Evolutionary conservation across 2,113 vertebrate species (phyloP).

Genomic region (Eonycteris spelaea): DNA sequence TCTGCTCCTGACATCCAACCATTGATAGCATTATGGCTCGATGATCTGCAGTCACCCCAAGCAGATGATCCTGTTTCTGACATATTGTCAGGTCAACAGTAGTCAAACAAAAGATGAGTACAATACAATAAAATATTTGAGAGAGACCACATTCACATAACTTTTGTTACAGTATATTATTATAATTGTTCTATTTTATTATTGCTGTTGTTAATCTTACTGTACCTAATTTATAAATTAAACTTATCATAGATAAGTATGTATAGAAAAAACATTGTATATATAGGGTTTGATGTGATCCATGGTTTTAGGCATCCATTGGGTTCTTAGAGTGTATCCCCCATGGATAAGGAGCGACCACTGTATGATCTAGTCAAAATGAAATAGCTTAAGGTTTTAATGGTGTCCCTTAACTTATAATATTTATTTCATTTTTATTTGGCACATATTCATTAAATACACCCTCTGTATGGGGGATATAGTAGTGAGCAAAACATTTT

Average conservation of each 20-base stretch:
- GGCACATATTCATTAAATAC: background rate
- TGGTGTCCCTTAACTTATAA: background rate
- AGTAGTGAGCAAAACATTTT: background rate
- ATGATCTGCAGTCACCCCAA: background rate
- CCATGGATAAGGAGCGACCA: too few relatives aligned
- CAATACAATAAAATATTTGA: background rate
- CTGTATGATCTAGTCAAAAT: background rate
- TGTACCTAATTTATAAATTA: background rate
- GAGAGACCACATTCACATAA: background rate
- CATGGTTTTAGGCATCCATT: background rate
- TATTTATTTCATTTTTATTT: background rate
- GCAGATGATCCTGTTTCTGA: background rate
- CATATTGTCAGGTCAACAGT: background rate
- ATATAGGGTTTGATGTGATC: background rate
- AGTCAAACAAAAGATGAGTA: background rate
- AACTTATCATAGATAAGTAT: background rate
- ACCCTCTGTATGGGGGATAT: background rate
- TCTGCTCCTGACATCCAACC: background rate
- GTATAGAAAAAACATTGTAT: background rate
- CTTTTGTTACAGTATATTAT: background rate
- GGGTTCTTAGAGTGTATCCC: background rate
- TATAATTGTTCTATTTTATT: background rate
- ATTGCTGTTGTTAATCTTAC: background rate
- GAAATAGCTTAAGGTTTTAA: background rate
- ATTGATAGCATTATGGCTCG: background rate